Percentiles rank a stretch among this genome's conserved stretches.
Conservation (phyloP, 2,113 vertebrate species). For the Octodon degus region DNA sequence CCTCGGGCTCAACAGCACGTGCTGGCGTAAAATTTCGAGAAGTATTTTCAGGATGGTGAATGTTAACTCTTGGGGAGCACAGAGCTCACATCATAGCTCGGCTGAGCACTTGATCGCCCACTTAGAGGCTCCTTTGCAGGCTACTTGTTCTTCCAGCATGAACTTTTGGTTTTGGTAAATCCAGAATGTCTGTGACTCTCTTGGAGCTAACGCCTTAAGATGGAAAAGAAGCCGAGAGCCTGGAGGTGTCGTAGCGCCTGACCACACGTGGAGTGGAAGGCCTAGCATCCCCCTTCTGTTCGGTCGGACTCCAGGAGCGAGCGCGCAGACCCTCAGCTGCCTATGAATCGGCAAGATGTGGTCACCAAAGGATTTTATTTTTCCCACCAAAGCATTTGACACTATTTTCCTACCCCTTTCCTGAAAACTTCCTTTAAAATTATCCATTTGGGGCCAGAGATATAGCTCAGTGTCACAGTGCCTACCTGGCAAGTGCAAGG, state of each 20-base stretch:
- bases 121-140: conserved; percentile 19
- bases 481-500: too few species aligned
- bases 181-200: not conserved
- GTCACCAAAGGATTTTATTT: not conserved
- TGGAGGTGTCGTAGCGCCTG: not conserved
- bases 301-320: not conserved
- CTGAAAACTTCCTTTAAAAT: not conserved
- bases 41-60: conserved; percentile 45
- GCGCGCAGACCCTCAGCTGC: not conserved
- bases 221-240: not conserved
- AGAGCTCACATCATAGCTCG: conserved; percentile 13
- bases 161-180: not conserved
- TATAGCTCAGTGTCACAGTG: too few species aligned
- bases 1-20: not conserved
- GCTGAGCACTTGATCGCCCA: conserved; percentile 11
- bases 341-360: not conserved
- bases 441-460: not conserved
- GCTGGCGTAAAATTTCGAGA: conserved; percentile 62
- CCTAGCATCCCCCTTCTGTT: not conserved
- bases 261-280: not conserved
- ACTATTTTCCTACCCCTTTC: not conserved
- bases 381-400: not conserved
- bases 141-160: not conserved
- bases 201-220: not conserved
- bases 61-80: not conserved